Conservation (phyloP, 1,140 invertebrate species). For the Reticulitermes speratus region DNA sequence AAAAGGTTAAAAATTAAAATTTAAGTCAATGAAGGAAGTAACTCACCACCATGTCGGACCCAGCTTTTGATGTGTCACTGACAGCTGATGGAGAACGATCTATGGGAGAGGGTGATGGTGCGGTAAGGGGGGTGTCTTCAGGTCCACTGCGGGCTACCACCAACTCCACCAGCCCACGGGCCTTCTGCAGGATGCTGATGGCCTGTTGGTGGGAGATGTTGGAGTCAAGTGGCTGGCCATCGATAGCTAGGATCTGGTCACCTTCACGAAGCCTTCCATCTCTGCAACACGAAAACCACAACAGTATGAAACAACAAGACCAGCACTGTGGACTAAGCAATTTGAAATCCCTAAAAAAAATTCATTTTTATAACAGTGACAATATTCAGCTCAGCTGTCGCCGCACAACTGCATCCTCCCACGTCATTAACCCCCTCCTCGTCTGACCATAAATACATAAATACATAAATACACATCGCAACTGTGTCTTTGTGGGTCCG, state of each 20-base stretch:
- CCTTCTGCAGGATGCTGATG: slow-evolving; percentile 78
- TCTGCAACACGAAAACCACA: slow-evolving; percentile 53
- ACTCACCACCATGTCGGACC: slow-evolving; percentile 70
- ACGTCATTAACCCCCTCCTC: too few species aligned
- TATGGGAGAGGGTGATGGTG: slow-evolving; percentile 41
- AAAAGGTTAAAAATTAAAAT: too few species aligned
- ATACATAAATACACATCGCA: too few species aligned
- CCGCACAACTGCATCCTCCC: too few species aligned
- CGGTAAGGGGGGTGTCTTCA: slow-evolving; percentile 37
- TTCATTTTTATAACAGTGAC: too few species aligned
- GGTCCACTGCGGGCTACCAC: slow-evolving; percentile 59
- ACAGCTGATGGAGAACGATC: slow-evolving; percentile 66
- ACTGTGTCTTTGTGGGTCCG: too few species aligned
- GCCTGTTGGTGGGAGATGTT: slow-evolving; percentile 86
- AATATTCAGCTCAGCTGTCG: too few species aligned
- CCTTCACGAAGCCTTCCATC: slow-evolving; percentile 75
- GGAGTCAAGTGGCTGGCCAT: slow-evolving; percentile 79
- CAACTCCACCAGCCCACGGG: slow-evolving; percentile 70
- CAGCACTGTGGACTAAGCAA: too few species aligned
- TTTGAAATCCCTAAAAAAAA: too few species aligned
- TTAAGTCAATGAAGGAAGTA: too few species aligned
- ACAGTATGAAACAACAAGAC: background rate
- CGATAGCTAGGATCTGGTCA: slow-evolving; percentile 87
- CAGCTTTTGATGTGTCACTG: slow-evolving; percentile 70
- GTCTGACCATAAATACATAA: too few species aligned